Conservation (phyloP, 2,113 vertebrate genomes). For the Cyanoramphus novaezelandiae region DNA sequence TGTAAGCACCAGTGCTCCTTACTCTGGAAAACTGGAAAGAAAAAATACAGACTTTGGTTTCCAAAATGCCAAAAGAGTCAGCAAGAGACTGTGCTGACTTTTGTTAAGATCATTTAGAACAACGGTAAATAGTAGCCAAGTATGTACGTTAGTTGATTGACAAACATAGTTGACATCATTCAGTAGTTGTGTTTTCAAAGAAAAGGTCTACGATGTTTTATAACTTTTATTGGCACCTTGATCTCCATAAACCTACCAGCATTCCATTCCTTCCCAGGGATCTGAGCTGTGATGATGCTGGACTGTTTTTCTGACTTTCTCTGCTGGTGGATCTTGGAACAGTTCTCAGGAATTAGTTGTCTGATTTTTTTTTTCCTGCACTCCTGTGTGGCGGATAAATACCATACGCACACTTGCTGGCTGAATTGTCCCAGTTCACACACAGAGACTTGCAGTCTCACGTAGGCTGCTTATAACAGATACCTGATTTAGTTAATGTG, state of each 20-base stretch:
- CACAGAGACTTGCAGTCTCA: rapidly evolving
- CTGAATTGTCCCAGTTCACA: background rate
- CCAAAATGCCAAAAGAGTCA: background rate
- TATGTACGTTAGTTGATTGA: background rate
- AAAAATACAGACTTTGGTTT: background rate
- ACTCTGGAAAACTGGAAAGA: background rate
- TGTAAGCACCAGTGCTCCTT: background rate
- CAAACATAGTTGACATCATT: background rate
- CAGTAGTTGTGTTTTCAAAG: background rate
- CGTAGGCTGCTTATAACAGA: background rate
- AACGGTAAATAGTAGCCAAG: background rate
- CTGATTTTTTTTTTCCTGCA: background rate
- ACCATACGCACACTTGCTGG: background rate
- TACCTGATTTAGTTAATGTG: background rate
- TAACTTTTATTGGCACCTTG: background rate
- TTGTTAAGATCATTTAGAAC: background rate
- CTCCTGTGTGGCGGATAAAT: background rate
- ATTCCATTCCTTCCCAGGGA: background rate
- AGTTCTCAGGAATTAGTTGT: background rate
- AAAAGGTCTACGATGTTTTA: background rate
- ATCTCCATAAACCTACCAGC: background rate
- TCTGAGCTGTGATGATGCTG: background rate
- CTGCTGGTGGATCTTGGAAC: background rate
- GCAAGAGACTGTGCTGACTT: background rate
- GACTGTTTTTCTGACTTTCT: background rate